Base-by-base conservation (phyloP, 2,797 vertebrate species). In the Eidolon dupreanum region DNA sequence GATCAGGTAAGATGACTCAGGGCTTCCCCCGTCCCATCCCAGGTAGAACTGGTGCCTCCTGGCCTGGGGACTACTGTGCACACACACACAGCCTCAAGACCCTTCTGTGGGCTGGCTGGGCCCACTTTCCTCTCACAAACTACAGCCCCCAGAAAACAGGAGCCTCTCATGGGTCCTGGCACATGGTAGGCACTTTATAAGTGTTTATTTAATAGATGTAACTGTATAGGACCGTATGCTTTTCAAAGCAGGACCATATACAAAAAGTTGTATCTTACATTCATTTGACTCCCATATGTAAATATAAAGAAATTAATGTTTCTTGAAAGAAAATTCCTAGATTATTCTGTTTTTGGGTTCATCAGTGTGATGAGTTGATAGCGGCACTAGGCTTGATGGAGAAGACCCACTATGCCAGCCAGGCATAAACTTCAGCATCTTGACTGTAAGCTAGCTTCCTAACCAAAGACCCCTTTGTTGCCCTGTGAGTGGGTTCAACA, bases 241-340 rank as follows among this genome's bases (percentile, higher is more conserved):
- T 91, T 71, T 43, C 24, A 82, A 89, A 74, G 20, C 41, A 86
- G 19, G 22, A 46, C 38, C 28, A 8, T 9, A 31, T 63, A 36
- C n/a, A 89, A 31, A 90, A 84, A 78, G 15, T 63, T 28, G 33
- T 26, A 53, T 53, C 22, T 55, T 78, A 59, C 22, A 82, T 86
- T 78, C 74, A 78, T 73, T 83, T 31, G 9, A 26, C 17, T 90
- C 31, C 26, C 3, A 8, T n/a, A 12, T 75, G 24, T 73, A 43
- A 91, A 82, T 59, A 46, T 43, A 63, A 90, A 82, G 53, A 81
- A 65, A 17, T 87, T 89, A 83, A n/a, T 79, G 33, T 92, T 68
- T n/a, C 70, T 83, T 90, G 22, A 90, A 63, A 68, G 68, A 73
- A 89, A 87, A 86, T 51, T 75, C 43, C 36, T 41, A 53, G 33